phyloP scores from a whole-genome alignment of 2,113 vertebrate species.

The Genyomyrus donnyi region DNA sequence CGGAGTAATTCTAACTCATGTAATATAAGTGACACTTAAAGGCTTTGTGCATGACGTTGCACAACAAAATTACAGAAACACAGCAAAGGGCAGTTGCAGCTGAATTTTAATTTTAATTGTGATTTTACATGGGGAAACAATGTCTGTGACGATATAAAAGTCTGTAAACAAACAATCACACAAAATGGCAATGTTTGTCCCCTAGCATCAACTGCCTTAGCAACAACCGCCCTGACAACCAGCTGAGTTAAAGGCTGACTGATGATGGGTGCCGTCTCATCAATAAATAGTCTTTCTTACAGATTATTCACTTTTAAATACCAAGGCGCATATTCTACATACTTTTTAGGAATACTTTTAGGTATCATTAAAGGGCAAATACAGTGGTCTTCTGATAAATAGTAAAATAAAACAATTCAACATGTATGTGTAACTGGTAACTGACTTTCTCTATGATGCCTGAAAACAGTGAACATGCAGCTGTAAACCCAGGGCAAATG shows the following conservation, averaged over 20 bases:
- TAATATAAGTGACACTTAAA: not conserved
- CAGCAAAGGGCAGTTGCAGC: conserved; percentile 21
- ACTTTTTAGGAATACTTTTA: not conserved
- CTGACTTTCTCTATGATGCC: not conserved
- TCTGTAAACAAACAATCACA: conserved; percentile 61
- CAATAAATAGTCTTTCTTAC: conserved; percentile 16
- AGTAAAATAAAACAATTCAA: not conserved
- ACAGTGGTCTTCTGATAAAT: not conserved
- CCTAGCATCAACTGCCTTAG: conserved; percentile 32
- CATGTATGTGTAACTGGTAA: not conserved
- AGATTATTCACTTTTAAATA: conserved; percentile 21
- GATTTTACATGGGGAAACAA: conserved; percentile 59
- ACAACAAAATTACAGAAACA: not conserved
- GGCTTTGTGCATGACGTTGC: not conserved
- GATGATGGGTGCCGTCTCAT: not conserved
- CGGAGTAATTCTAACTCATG: not conserved
- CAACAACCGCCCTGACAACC: conserved; percentile 42
- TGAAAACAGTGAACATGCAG: not conserved
- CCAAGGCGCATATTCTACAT: conserved; percentile 21
- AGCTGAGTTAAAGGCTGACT: conserved; percentile 27
- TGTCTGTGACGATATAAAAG: conserved; percentile 68
- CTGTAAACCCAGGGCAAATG: not conserved
- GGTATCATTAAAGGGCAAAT: conserved; percentile 1
- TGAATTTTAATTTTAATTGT: conserved; percentile 66
- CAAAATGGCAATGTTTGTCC: conserved; percentile 54